Evolutionary conservation across 1,140 invertebrate species (phyloP).

Genomic region (Triops cancriformis): DNA sequence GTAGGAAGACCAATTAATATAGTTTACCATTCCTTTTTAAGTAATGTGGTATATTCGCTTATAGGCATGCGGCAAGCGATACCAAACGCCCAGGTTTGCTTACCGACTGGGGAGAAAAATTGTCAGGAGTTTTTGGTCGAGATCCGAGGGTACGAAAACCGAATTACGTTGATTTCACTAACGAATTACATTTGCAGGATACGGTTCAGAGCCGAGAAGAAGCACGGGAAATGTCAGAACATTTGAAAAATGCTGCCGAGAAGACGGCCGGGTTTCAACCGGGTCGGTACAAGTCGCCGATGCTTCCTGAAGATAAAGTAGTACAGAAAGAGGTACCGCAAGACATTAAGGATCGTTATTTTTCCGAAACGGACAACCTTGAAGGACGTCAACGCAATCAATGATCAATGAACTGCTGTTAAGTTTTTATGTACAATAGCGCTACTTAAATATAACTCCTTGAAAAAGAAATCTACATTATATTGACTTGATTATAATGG

Average conservation of each 20-base stretch:
- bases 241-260: background rate
- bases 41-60: background rate
- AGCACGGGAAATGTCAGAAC: background rate
- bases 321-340: background rate
- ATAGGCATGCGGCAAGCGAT: background rate
- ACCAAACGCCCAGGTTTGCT: background rate
- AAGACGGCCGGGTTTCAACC: background rate
- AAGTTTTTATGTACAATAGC: too few relatives aligned
- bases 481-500: too few relatives aligned
- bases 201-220: background rate
- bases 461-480: too few relatives aligned
- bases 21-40: background rate
- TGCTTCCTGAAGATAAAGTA: background rate
- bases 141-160: background rate
- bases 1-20: background rate
- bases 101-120: background rate
- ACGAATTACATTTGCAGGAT: background rate
- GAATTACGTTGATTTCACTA: background rate
- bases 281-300: background rate
- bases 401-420: background rate
- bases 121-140: background rate
- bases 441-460: too few relatives aligned
- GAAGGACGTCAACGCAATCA: background rate
- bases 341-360: background rate
- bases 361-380: background rate